These are phyloP conservation scores for Hyperoodon ampullatus DNA, from an alignment of 2,113 vertebrate species.

Conservation along the genomic window DNA sequence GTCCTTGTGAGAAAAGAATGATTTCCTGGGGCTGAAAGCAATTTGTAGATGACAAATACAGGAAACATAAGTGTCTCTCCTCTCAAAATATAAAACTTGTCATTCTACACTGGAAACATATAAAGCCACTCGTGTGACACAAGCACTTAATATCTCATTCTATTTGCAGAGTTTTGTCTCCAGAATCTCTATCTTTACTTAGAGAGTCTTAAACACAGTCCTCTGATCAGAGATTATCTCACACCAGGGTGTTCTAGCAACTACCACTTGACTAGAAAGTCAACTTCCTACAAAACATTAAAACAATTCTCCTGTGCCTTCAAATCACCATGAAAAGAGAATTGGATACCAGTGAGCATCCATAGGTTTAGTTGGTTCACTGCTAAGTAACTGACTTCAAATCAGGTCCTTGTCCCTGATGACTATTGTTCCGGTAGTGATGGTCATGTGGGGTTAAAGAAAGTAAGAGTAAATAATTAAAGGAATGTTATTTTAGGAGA, in stretches of 20 bases:
- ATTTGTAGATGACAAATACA: slow-evolving; percentile 4
- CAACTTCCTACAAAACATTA: not conserved
- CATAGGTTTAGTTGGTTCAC: not conserved
- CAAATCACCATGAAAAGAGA: not conserved
- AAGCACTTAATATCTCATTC: not conserved
- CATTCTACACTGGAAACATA: not conserved
- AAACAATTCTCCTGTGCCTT: not conserved
- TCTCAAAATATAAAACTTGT: not conserved
- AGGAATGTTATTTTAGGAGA: not conserved
- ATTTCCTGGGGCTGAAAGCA: not conserved
- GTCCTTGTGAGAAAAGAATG: not conserved
- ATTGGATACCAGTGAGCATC: not conserved
- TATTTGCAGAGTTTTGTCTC: not conserved
- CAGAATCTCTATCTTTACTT: not conserved
- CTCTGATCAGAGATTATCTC: not conserved
- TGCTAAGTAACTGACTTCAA: not conserved
- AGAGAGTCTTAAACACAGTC: not conserved
- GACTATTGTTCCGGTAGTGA: not conserved
- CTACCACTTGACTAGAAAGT: not conserved
- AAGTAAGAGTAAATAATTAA: not conserved
- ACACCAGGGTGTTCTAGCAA: not conserved
- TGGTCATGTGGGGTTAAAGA: not conserved
- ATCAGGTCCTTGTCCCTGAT: not conserved
- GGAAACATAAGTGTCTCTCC: not conserved
- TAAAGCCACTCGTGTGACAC: not conserved